phyloP scores from a whole-genome alignment of 2,113 vertebrate genomes.

The Syngnathoides biaculeatus region DNA sequence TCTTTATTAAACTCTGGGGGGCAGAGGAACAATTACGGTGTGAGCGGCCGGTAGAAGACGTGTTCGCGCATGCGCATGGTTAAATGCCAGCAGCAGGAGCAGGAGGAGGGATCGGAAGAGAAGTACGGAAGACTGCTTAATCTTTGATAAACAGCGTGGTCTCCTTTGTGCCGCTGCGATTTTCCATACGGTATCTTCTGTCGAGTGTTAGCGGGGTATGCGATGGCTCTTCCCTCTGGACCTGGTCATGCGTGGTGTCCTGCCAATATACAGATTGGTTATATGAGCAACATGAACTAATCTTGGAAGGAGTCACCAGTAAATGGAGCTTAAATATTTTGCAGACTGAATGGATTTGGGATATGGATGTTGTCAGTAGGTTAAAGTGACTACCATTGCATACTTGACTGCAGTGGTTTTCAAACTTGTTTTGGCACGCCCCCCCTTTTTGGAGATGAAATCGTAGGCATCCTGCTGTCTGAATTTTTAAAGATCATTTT shows the following conservation, averaged over 20 bases:
- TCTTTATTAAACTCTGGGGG: constrained; percentile 68
- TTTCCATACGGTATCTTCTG: constrained; percentile 36
- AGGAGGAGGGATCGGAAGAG: constrained; percentile 17
- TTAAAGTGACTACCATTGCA: constrained; percentile 21
- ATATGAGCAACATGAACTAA: constrained; percentile 69
- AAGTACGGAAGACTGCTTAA: constrained; percentile 60
- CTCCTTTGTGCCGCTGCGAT: constrained; percentile 52
- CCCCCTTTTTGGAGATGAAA: too few relatives aligned
- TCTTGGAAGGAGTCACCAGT: constrained; percentile 65
- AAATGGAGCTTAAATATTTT: constrained; percentile 55
- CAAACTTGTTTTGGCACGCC: too few relatives aligned
- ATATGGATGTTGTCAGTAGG: constrained; percentile 27
- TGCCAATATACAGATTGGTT: constrained; percentile 68
- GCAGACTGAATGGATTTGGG: constrained; percentile 39
- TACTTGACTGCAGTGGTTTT: too few relatives aligned
- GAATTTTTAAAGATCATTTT: too few relatives aligned
- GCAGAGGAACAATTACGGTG: constrained; percentile 58
- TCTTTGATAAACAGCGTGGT: constrained; percentile 68
- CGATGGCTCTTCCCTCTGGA: constrained; percentile 28
- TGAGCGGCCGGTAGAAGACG: constrained; percentile 28
- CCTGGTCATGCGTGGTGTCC: constrained; percentile 59
- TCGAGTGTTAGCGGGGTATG: constrained; percentile 19
- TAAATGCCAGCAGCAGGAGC: constrained; percentile 11
- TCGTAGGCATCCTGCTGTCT: too few relatives aligned
- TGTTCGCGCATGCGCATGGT: constrained; percentile 2